phyloP scores from a whole-genome alignment of 1,140 invertebrate species.

The Argopecten irradians region DNA sequence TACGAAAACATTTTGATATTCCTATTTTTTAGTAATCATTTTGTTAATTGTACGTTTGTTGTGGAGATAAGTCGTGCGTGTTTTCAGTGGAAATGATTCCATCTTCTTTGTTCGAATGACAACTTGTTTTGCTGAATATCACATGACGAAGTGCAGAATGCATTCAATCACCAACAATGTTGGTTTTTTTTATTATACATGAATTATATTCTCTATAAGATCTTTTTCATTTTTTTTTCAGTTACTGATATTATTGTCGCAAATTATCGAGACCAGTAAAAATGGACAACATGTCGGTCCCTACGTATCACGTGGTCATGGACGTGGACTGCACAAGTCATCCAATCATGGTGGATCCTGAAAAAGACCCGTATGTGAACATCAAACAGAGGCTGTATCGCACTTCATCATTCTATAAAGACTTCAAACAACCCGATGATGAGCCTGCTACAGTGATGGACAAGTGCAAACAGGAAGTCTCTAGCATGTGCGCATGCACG shows the following conservation, averaged over 20 bases:
- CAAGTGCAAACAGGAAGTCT: constrained; percentile 32
- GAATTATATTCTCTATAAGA: no score
- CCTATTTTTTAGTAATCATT: no score
- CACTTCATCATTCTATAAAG: constrained; percentile 39
- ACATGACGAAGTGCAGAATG: no score
- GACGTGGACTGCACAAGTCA: not conserved
- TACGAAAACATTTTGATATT: no score
- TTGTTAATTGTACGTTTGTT: no score
- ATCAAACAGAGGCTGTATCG: constrained; percentile 23
- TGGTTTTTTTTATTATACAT: no score
- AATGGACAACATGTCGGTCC: not conserved
- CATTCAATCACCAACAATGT: no score
- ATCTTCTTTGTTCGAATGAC: no score
- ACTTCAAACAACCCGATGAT: constrained; percentile 36
- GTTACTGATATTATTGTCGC: not conserved
- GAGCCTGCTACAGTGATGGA: not conserved
- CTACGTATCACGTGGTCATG: not conserved
- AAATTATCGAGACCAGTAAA: not conserved
- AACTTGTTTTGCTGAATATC: no score
- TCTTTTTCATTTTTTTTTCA: no score
- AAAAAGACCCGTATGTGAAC: constrained; percentile 6
- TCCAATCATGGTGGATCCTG: not conserved
- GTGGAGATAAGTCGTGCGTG: no score
- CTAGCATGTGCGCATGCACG: constrained; percentile 48
- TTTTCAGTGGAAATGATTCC: no score